Evolutionary conservation across 1,140 invertebrate species (phyloP), one percentile per base, ranked within the genome.

Genomic region (Drosophila insularis): DNA sequence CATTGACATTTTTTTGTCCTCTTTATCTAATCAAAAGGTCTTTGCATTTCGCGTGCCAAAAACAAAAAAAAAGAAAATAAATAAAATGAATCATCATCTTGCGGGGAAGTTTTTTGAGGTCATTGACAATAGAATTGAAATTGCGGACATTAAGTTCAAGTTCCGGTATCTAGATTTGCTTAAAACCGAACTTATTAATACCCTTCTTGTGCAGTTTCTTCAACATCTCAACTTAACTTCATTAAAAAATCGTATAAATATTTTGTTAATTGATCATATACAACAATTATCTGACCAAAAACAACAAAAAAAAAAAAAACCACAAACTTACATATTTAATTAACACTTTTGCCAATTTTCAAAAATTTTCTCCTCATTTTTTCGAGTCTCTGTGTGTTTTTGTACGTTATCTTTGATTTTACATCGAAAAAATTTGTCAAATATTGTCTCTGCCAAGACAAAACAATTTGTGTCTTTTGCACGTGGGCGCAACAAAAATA

Each of bases 21-120:
- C 31, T 56, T 11, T 85, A 85, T 86, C 78, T 85, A 66, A 85
- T 85, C 81, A 46, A 67, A 70, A 63, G 35, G 70, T 50, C 46
- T 46, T 64, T 58, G 43, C 64, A 63, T 62, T 81, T 78, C 71
- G 78, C 78, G 68, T 71, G 69, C 64, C 65, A 60, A 68, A 76
- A 79, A 68, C 56, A 61, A 60, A 55, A 74, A 31, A 7, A 11
- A 32, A n/a, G n/a, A n/a, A n/a, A n/a, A n/a, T n/a, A n/a, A n/a
- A n/a, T n/a, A n/a, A 35, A 67, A 67, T 62, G 17, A 14, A 31
- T 31, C 60, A 50, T 50, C 43, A 21, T 4, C 2, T 17, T 14
- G 4, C 1, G 43, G 43, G 17, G 43, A 50, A 21, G 19, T 2
- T 19, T 21, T 50, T 50, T 50, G 7, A 19, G 17, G 17, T 50